Evolutionary conservation across 2,888 invertebrate genomes (phyloP), one percentile per base, ranked within the genome.

Genomic region (Caenorhabditis sulstoni): DNA sequence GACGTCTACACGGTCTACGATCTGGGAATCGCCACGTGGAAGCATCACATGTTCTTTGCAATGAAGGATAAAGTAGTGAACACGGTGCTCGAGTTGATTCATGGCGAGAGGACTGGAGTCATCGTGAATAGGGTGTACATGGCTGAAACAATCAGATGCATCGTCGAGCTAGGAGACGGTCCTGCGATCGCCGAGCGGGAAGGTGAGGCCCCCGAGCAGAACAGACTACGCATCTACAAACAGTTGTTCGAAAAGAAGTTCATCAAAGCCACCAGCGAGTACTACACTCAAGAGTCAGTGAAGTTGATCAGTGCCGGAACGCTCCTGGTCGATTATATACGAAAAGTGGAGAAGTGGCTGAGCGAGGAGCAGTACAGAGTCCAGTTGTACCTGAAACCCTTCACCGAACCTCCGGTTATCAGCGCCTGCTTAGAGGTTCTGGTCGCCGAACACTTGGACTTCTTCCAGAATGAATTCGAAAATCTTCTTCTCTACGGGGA

Each of bases 131-230:
- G 97, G 0, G 93, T 96, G 67, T 93, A 99, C 55, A 96, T 99
- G 45, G 96, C 96, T 82, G 97, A 97, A 82, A 97, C 98, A n/a
- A 97, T 99, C 90, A 95, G 96, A 92, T 98, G 97, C 92, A 98
- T 98, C 89, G 91, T 91, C 49, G 90, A 90, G 80, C 85, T 92
- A 88, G 97, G 98, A n/a, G n/a, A n/a, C n/a, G n/a, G n/a, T n/a
- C n/a, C n/a, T n/a, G n/a, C n/a, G 12, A 92, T 98, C 44, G 97
- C 97, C 66, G 94, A 78, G 18, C 37, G 64, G 14, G 65, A 71
- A 12, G n/a, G 12, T 9, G 12, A 18, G 7, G 16, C 20, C 9
- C 12, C 29, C 20, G 14, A 41, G 11, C 12, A 41, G 11, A 41
- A 41, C 12, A 3, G 11, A 3, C 14, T 41, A n/a, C 8, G 12